A percentile compares a stretch with the other conserved stretches of the same genome.
These are phyloP conservation scores for Drosophila multiciliata DNA, from an alignment of 2,888 invertebrate species.

Conservation along the genomic window DNA sequence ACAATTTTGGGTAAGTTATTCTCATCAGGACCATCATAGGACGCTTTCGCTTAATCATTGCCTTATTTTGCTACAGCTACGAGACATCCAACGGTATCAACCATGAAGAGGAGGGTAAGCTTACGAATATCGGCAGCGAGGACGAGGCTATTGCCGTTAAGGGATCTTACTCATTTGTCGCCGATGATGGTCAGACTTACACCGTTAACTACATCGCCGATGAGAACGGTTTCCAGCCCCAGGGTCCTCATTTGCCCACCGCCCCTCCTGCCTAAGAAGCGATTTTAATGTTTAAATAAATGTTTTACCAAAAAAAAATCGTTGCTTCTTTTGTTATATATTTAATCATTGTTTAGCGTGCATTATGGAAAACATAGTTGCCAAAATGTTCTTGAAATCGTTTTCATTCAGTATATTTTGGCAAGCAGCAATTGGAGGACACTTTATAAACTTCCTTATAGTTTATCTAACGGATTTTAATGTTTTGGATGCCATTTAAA, in stretches of 20 bases:
- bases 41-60: neutral
- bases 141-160: slow-evolving; percentile 55
- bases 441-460: neutral
- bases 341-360: neutral
- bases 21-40: neutral
- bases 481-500: neutral
- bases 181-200: slow-evolving; percentile 86
- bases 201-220: slow-evolving; percentile 85
- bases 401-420: neutral
- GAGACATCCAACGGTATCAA: slow-evolving; percentile 71
- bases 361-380: neutral
- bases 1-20: slow-evolving; percentile 81
- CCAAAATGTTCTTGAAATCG: neutral
- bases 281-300: slow-evolving; percentile 21
- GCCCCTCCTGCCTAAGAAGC: slow-evolving; percentile 64
- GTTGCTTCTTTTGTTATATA: neutral
- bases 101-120: slow-evolving; percentile 30
- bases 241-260: slow-evolving; percentile 85
- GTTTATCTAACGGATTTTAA: neutral
- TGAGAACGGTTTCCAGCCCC: slow-evolving; percentile 85
- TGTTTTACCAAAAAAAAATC: slow-evolving; percentile 21
- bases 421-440: neutral
- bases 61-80: slow-evolving; percentile 13
- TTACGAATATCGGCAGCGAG: slow-evolving; percentile 78
- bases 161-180: slow-evolving; percentile 84